These are phyloP conservation scores for Laticauda laticaudata DNA, from an alignment of 2,113 vertebrate species.

Conservation along the genomic window DNA sequence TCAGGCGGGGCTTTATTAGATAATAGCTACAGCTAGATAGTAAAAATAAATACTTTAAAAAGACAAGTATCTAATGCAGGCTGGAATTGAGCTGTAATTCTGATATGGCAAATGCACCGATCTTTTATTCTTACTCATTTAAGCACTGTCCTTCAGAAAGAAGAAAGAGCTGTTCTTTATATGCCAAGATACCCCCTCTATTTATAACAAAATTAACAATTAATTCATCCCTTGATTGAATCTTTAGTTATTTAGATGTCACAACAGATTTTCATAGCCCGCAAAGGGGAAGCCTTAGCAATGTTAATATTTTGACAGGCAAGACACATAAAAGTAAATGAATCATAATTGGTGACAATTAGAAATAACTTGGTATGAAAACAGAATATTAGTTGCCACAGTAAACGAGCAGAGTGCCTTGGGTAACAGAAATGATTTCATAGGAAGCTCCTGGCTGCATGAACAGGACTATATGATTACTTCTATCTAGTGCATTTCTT, in stretches of 20 bases:
- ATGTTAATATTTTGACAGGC: constrained; percentile 77
- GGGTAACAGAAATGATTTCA: constrained; percentile 25
- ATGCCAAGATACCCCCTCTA: constrained; percentile 74
- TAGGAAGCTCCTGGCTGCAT: constrained; percentile 32
- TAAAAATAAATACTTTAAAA: neutral
- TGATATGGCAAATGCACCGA: constrained; percentile 37
- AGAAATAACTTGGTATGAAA: constrained; percentile 71
- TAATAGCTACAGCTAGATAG: neutral
- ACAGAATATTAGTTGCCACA: constrained; percentile 49
- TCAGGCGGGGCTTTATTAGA: neutral
- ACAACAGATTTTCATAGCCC: constrained; percentile 71
- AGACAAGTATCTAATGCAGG: constrained; percentile 7
- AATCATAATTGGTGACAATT: constrained; percentile 78
- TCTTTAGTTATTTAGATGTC: constrained; percentile 78
- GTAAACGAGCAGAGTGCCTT: constrained; percentile 25
- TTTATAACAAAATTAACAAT: constrained; percentile 78
- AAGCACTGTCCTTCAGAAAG: constrained; percentile 60
- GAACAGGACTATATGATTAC: constrained; percentile 46
- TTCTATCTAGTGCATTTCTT: constrained; percentile 49
- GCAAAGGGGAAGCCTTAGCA: constrained; percentile 72
- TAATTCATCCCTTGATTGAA: constrained; percentile 78
- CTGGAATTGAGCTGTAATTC: constrained; percentile 38
- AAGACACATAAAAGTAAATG: constrained; percentile 74
- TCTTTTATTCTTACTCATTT: constrained; percentile 60
- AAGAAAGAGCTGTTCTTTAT: constrained; percentile 52